Evolutionary conservation across 2,113 vertebrate genomes (phyloP), one percentile per base, ranked within the genome.

Genomic region (Plestiodon gilberti): DNA sequence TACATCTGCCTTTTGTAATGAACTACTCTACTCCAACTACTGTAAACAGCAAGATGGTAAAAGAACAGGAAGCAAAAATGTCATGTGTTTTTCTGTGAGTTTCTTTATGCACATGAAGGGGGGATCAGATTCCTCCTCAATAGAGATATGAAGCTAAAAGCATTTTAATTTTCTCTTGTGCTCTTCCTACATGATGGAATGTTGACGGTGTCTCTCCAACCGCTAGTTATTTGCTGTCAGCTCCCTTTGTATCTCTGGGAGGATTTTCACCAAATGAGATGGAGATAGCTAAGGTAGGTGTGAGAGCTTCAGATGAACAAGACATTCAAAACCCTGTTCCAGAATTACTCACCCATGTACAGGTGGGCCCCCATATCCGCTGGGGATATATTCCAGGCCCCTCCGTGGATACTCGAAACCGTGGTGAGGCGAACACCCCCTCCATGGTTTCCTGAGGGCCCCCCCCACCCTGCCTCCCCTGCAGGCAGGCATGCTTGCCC

Each of bases 191-290:
- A 70, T 43, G 25, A 33, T 22, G 67, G 9, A 80, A 13, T 11
- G 73, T 33, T 62, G 43, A 81, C 25, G 15, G 1, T 81, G n/a
- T 28, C 87, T 64, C 43, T 85, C 23, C 43, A 71, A 78, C 20
- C 67, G 71, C 13, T 33, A 86, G 84, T 59, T 82, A 59, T 52
- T 52, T 86, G 25, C 80, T 86, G 28, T 67, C 80, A 83, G 65
- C 13, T 1, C 55, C 1, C 30, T 89, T 80, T 38, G 81, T 79
- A 82, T 59, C 61, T 83, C 88, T 76, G 70, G 76, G 69, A 81
- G 79, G 69, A 22, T 3, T 88, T 80, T 30, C 6, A 28, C 65
- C 61, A 30, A 69, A 30, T 17, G 73, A 77, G 82, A 69, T 76
- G 7, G 40, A 81, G 65, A 83, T 52, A 35, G 1, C 33, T 1